Evolutionary conservation across 2,888 invertebrate genomes (phyloP), one percentile per base, ranked within the genome.

Genomic region (Polyploca ridens): DNA sequence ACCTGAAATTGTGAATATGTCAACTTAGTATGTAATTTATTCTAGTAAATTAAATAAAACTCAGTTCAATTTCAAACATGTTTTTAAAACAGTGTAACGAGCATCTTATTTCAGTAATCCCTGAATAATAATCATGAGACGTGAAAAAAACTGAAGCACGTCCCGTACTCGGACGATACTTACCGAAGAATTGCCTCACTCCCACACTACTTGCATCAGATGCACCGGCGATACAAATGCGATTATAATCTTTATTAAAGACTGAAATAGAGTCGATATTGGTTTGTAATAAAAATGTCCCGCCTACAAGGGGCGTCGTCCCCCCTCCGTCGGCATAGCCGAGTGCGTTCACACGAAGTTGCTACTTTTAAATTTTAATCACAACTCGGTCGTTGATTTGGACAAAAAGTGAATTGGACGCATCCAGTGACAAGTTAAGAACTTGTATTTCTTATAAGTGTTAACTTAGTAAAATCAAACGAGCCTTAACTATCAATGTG

Each of bases 351-450:
- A 88, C 89, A 88, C 90, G 86, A 87, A 83, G 86, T 54, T 81
- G 85, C 81, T 89, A 87, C 89, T 93, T 93, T 92, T 87, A 91
- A 93, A 91, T 89, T 93, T 93, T 93, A 92, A 93, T 91, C 91
- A 89, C 87, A 90, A 87, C 80, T 85, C 84, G 81, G 69, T 73
- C 84, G 89, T 89, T 89, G 89, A 89, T 90, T 91, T 90, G 85
- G 84, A 86, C 83, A 88, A 88, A 90, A 88, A 90, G 84, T 84
- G 82, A 82, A 88, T 86, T 83, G 81, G 81, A 83, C 78, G 79
- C 74, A 78, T 77, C 75, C 79, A 82, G 78, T 85, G 86, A 87
- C 87, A 85, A 82, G 74, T 80, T 81, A 78, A 83, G 82, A 79
- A 79, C 75, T 75, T 76, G 77, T 77, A 75, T 68, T 73, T 71